A percentile compares a stretch with the other conserved stretches of the same genome.
These are phyloP conservation scores for Mus minutoides DNA, from an alignment of 2,797 vertebrate species.

Conservation along the genomic window DNA sequence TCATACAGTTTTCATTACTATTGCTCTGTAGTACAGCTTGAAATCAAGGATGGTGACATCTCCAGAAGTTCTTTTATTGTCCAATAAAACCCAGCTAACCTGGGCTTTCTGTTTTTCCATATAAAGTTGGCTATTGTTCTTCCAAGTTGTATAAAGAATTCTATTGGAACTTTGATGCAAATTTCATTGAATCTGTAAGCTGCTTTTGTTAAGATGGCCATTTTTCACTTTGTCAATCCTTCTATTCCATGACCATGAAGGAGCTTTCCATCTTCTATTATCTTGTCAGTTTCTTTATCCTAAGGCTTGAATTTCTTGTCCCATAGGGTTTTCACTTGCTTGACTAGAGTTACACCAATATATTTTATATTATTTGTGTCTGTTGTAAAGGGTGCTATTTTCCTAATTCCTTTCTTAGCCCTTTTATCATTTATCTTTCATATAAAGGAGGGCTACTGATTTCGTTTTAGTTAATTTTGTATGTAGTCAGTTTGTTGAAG, in stretches of 20 bases:
- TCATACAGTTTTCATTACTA: not conserved
- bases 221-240: not conserved
- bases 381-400: not conserved
- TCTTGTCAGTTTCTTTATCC: not conserved
- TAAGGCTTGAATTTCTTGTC: not conserved
- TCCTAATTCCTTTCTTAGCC: not conserved
- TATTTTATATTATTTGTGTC: not conserved
- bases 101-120: not conserved
- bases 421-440: not conserved
- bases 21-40: not conserved
- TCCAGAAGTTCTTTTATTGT: not conserved
- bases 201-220: not conserved
- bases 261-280: not conserved
- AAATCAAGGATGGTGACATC: not conserved
- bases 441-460: not conserved
- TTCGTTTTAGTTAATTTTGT: not conserved
- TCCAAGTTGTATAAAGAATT: not conserved
- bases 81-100: not conserved
- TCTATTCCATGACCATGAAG: not conserved
- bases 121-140: not conserved
- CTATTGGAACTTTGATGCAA: not conserved
- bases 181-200: not conserved
- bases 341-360: not conserved
- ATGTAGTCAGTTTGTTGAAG: not conserved
- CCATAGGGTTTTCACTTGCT: not conserved